Evolutionary conservation across 35 echinoderm and acorn worm genomes (phyloP).

Genomic region (Lytechinus variegatus): DNA sequence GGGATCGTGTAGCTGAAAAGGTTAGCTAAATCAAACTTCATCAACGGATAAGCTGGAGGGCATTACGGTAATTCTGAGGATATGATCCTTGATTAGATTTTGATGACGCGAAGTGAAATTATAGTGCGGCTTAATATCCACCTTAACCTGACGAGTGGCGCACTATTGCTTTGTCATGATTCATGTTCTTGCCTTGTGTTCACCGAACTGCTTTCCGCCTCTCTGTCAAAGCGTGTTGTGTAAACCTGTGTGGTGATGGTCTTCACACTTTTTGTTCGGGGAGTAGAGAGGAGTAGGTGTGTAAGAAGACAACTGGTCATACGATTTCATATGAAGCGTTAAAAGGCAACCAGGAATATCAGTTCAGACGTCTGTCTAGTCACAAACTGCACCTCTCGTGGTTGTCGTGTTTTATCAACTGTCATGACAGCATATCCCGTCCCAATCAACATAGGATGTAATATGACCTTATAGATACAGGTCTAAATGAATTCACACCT

Average conservation of each 20-base stretch:
- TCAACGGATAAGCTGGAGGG: conserved; percentile 8
- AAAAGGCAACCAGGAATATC: neutral
- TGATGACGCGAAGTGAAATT: conserved; percentile 18
- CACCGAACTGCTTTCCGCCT: neutral
- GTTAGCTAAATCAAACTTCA: conserved; percentile 4
- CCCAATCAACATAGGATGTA: neutral
- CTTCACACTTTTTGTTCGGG: neutral
- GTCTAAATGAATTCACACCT: neutral
- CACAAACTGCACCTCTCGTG: neutral
- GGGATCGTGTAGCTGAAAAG: neutral
- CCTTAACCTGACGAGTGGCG: neutral
- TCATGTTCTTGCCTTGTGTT: neutral
- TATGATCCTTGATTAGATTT: conserved; percentile 20
- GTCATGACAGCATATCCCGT: neutral
- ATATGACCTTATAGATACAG: neutral
- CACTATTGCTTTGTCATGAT: neutral
- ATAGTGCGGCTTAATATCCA: neutral
- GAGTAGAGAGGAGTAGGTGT: neutral
- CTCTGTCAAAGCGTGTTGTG: neutral
- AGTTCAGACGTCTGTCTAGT: neutral
- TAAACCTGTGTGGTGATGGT: neutral
- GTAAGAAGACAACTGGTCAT: neutral
- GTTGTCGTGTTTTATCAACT: neutral
- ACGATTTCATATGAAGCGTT: neutral
- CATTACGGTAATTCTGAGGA: conserved; percentile 11